Evolutionary conservation across 2,888 invertebrate species (phyloP).

Genomic region (Steromphala cineraria): DNA sequence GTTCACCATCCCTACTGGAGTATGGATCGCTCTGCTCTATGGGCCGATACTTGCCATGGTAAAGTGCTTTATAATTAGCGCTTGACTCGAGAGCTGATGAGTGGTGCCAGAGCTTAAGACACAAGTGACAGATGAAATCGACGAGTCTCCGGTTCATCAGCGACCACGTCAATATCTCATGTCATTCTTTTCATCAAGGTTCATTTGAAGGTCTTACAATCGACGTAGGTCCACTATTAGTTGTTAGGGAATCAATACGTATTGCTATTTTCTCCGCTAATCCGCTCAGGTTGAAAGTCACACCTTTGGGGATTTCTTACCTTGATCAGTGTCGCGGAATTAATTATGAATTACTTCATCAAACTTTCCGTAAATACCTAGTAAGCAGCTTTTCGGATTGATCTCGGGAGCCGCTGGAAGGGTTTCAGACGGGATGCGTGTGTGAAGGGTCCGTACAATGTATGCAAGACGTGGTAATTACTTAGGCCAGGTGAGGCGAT

Average conservation of each 20-base stretch:
- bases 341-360: constrained; percentile 19
- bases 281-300: constrained; percentile 12
- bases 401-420: background rate
- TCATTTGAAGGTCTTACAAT: constrained; percentile 9
- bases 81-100: background rate
- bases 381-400: constrained; percentile 10
- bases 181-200: constrained; percentile 6
- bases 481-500: constrained; percentile 1
- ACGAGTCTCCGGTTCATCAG: background rate
- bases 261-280: background rate
- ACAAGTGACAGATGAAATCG: constrained; percentile 1
- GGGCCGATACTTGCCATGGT: background rate
- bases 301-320: constrained; percentile 13
- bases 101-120: background rate
- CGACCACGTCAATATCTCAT: background rate
- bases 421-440: background rate
- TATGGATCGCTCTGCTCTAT: background rate
- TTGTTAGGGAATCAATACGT: background rate
- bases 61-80: constrained; percentile 17
- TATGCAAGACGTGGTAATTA: background rate
- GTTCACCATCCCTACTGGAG: background rate
- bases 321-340: constrained; percentile 11
- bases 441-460: background rate
- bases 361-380: constrained; percentile 17
- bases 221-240: background rate